Evolutionary conservation across 2,113 vertebrate genomes (phyloP), one percentile per base, ranked within the genome.

Genomic region (Anoplopoma fimbria): DNA sequence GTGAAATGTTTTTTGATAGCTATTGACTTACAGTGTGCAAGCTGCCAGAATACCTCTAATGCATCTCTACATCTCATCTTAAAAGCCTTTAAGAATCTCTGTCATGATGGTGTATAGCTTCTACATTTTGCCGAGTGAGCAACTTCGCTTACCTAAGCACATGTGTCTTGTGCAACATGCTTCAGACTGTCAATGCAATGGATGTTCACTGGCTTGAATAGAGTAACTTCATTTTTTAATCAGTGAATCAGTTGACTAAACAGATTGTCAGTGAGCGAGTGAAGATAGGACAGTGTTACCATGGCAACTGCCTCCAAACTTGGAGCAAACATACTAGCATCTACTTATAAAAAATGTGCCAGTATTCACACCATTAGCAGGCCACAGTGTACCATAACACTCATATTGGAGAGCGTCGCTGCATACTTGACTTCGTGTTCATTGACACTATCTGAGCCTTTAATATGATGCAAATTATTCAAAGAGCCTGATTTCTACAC

Each of bases 241-340:
- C 87, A 82, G 88, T 49, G 64, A 82, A 80, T 45, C 65, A 8
- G 45, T 51, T 68, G 61, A 75, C 58, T 79, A 90, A 91, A 89
- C 85, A 88, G 84, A 89, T 84, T 87, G 82, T 80, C 86, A 87
- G 69, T 29, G 79, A 77, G 88, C 67, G 67, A 87, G 76, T 71
- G 85, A 49, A 90, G 85, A 86, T 75, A 78, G 87, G 82, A 84
- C 79, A 89, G 75, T n/a, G 94, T 95, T 93, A 81, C 94, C 94
- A 95, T 95, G 93, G 94, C 91, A 95, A 96, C 95, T 89, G 85
- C 87, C 76, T 92, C 80, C 88, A 94, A 95, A 95, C 91, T 93
- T 93, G 88, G 87, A 93, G 77, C 85, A 88, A 93, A 89, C 85
- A 91, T 92, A 88, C 89, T 79, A 89, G 88, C 79, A 82, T 92